Percentiles rank a stretch among this genome's conserved stretches.
These are phyloP conservation scores for Micrastur ruficollis DNA, from an alignment of 2,797 vertebrate species.

Conservation along the genomic window DNA sequence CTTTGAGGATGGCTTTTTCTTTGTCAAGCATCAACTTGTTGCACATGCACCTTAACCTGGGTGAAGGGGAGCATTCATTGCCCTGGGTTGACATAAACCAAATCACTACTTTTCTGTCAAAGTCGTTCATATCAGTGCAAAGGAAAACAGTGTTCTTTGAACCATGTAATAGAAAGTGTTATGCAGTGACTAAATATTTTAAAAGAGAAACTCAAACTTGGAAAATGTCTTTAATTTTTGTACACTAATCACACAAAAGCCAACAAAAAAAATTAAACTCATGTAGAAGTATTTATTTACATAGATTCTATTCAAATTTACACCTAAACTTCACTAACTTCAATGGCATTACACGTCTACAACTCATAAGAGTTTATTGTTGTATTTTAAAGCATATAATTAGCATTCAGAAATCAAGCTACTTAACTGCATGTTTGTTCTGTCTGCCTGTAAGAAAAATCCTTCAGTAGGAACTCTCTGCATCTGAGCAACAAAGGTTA, in stretches of 20 bases:
- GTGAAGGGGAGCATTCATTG: background rate
- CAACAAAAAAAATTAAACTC: background rate
- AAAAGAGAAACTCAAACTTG: background rate
- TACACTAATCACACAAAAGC: background rate
- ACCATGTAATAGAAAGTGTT: background rate
- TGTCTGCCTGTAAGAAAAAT: background rate
- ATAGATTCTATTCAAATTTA: background rate
- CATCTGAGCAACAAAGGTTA: background rate
- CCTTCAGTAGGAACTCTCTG: background rate
- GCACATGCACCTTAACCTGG: rapidly evolving
- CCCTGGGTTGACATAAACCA: background rate
- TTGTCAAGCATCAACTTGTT: background rate
- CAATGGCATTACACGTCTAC: background rate
- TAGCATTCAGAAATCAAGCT: background rate
- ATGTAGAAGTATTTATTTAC: background rate
- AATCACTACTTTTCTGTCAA: background rate
- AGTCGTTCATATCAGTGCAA: background rate
- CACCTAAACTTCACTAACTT: background rate
- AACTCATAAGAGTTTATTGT: background rate
- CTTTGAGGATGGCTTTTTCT: background rate
- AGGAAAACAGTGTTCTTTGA: background rate
- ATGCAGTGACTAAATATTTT: background rate
- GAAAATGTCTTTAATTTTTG: background rate
- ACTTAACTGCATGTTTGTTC: background rate
- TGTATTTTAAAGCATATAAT: background rate